Conservation (phyloP, 1,140 invertebrate species). For the Drosophila sp. region DNA sequence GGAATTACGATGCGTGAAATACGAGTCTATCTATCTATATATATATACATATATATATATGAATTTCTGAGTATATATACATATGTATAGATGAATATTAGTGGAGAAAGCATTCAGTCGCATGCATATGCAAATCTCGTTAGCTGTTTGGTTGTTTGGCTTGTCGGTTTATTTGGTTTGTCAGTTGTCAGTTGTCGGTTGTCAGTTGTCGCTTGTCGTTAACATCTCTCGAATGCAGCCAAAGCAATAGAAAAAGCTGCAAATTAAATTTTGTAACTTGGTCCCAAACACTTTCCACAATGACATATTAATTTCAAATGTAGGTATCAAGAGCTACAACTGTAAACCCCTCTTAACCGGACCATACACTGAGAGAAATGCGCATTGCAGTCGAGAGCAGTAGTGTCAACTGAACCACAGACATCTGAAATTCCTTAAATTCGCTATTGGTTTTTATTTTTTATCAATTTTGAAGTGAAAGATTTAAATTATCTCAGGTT, state of each 20-base stretch:
- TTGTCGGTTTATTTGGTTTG: constrained; percentile 18
- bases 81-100: constrained; percentile 8
- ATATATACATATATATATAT: constrained; percentile 1
- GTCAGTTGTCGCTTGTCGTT: constrained; percentile 63
- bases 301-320: constrained; percentile 79
- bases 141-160: constrained; percentile 46
- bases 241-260: constrained; percentile 37
- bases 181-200: constrained; percentile 12
- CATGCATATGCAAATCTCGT: constrained; percentile 79
- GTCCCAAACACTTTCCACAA: constrained; percentile 58
- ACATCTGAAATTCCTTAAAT: too few relatives aligned
- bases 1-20: constrained; percentile 74
- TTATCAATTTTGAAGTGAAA: too few relatives aligned
- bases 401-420: too few relatives aligned
- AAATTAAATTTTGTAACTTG: constrained; percentile 72
- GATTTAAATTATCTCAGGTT: too few relatives aligned
- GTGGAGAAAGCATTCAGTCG: constrained; percentile 24
- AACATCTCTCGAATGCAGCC: constrained; percentile 54
- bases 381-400: too few relatives aligned
- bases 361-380: constrained; percentile 20
- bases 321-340: constrained; percentile 33
- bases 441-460: too few relatives aligned
- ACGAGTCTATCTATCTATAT: constrained; percentile 21
- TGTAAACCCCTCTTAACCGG: neutral
- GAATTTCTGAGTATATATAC: neutral